phyloP scores from a whole-genome alignment of 2,797 vertebrate genomes.

The Falco naumanni region DNA sequence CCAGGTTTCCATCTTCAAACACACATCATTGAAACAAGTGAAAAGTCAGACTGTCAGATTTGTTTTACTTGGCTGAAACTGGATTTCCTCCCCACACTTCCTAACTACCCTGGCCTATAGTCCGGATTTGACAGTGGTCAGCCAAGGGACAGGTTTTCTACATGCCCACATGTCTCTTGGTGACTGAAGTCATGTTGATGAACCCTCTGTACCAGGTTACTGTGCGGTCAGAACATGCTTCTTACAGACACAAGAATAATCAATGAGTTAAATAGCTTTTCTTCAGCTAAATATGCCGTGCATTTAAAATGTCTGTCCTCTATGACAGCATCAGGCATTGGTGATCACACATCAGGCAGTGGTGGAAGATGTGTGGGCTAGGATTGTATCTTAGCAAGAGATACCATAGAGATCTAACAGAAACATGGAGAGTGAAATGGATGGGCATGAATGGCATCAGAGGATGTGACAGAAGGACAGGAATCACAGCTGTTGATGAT shows the following conservation, averaged over 20 bases:
- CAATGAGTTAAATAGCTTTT: conserved; percentile 9
- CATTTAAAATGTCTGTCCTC: conserved; percentile 36
- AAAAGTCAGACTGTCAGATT: neutral
- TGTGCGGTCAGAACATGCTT: neutral
- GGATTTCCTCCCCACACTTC: accelerated
- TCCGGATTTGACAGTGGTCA: neutral
- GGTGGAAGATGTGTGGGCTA: conserved; percentile 36
- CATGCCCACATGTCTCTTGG: neutral
- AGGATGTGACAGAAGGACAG: neutral
- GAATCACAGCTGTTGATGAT: neutral
- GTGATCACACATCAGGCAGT: neutral
- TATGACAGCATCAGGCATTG: neutral
- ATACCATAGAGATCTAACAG: neutral
- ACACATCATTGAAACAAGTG: neutral
- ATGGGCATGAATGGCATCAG: neutral
- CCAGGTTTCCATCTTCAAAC: neutral
- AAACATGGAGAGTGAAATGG: neutral
- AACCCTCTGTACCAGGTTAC: neutral
- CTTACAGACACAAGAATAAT: neutral
- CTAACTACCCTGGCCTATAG: neutral
- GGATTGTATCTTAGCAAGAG: conserved; percentile 1
- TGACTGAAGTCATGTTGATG: neutral
- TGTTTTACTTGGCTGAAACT: neutral
- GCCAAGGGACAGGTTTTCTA: neutral
- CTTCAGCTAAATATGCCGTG: conserved; percentile 9